Base-by-base conservation (phyloP, 2,113 vertebrate genomes). In the Oryzias celebensis region DNA sequence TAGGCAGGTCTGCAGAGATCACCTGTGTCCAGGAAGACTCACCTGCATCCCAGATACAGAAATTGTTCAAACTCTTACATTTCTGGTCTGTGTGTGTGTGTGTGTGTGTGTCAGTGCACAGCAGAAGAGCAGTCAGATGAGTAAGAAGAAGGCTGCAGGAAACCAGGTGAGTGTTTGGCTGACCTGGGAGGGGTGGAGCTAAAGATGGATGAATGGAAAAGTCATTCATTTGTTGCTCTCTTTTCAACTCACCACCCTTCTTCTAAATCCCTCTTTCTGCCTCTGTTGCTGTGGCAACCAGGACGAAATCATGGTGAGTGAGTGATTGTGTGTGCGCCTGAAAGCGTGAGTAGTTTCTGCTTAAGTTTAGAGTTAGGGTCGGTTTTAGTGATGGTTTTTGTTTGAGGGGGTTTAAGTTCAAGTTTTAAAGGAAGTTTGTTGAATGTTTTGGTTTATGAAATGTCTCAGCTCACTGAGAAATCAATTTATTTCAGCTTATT, bases 41-140 rank as follows among this genome's bases (percentile, higher is more conserved):
- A 46, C 24, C 42, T 47, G 20, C 46, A 12, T 52, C 50, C 41
- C 41, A 42, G 28, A 14, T 26, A 17, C 17, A 52, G 18, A 42
- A 31, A 36, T 31, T 41, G 22, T 23, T 26, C 28, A 10, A 4
- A 14, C 20, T 5, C 31, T 23, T 8, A n/a, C 18, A 4, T n/a
- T 20, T 13, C 17, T 20, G 20, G 20, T 20, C 13, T 4, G 18
- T 12, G 20, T 18, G 20, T 15, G 15, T 45, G 26, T 28, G 20
- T 47, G 10, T 49, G 48, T 52, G 10, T 75, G 31, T 70, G 36
- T 56, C 85, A 98, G 96, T 67, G 96, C 96, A 72, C 96, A 98
- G 89, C 96, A 97, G 86, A 94, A 96, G 80, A 97, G 95, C 91
- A 97, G 84, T 89, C 96, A 97, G 90, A 93, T 92, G 92, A 98